These are phyloP conservation scores for Prochilodus magdalenae DNA, from an alignment of 2,113 vertebrate genomes.

Conservation along the genomic window DNA sequence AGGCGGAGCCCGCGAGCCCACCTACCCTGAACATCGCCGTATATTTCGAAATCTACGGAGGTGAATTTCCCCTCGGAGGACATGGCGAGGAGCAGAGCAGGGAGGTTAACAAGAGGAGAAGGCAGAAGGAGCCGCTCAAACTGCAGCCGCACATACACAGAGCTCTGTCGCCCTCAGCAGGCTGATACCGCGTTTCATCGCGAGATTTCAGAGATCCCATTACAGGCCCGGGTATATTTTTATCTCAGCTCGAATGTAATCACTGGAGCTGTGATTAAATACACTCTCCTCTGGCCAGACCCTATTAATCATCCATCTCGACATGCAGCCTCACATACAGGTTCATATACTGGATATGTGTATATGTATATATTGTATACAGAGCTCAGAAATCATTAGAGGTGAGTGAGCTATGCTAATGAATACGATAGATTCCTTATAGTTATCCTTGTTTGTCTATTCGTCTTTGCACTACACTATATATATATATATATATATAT, in stretches of 20 bases:
- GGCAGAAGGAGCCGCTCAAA: conserved; percentile 30
- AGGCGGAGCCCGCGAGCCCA: conserved; percentile 19
- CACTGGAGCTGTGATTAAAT: not conserved
- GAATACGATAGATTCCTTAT: no score
- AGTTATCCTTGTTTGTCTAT: no score
- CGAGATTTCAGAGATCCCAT: conserved; percentile 24
- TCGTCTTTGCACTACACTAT: no score
- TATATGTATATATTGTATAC: no score
- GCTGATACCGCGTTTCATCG: not conserved
- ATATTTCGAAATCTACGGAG: conserved; percentile 89
- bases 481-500: no score
- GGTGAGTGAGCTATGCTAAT: no score
- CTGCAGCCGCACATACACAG: conserved; percentile 15
- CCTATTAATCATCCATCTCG: not conserved
- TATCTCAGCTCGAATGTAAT: not conserved
- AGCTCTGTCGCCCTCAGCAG: conserved; percentile 41
- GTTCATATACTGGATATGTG: no score
- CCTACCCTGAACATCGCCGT: conserved; percentile 87
- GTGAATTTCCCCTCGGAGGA: conserved; percentile 69
- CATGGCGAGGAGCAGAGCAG: conserved; percentile 56
- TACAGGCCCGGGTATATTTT: not conserved
- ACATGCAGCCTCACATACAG: no score
- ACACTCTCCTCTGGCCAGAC: no score
- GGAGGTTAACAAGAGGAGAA: not conserved
- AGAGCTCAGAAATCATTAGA: no score